Conservation (phyloP, 2,113 vertebrate genomes). For the human (Homo sapiens) region DNA sequence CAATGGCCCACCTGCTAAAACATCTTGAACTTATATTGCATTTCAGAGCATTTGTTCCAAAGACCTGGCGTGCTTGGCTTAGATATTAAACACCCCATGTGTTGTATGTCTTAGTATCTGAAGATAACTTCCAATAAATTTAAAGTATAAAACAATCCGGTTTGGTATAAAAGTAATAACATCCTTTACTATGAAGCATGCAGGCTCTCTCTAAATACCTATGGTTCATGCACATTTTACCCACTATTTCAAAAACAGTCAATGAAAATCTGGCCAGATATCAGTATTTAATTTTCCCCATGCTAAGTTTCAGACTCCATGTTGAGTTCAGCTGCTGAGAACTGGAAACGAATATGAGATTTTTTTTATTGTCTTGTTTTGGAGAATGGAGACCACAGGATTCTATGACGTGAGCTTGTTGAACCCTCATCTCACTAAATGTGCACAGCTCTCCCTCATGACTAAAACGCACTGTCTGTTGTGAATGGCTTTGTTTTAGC, state of each 20-base stretch:
- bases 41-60: neutral
- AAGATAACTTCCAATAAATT: conserved; percentile 8
- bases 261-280: conserved; percentile 54
- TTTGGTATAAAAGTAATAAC: conserved; percentile 13
- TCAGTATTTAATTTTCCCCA: conserved; percentile 63
- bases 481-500: conserved; percentile 28
- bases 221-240: conserved; percentile 6
- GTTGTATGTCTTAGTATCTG: neutral
- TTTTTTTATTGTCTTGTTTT: conserved; percentile 77
- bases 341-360: conserved; percentile 71
- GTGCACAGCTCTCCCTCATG: conserved; percentile 42
- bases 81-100: neutral
- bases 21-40: neutral
- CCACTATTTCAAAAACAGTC: conserved; percentile 28
- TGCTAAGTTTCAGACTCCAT: conserved; percentile 63
- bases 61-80: neutral
- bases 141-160: conserved; percentile 36
- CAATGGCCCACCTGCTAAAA: neutral
- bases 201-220: conserved; percentile 15
- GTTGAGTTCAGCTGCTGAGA: conserved; percentile 69
- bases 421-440: conserved; percentile 45
- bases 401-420: conserved; percentile 49
- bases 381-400: conserved; percentile 38
- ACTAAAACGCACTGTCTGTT: conserved; percentile 59
- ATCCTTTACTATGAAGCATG: conserved; percentile 1